Conservation (phyloP, 2,888 invertebrate species). For the Acanthoscelides obtectus region DNA sequence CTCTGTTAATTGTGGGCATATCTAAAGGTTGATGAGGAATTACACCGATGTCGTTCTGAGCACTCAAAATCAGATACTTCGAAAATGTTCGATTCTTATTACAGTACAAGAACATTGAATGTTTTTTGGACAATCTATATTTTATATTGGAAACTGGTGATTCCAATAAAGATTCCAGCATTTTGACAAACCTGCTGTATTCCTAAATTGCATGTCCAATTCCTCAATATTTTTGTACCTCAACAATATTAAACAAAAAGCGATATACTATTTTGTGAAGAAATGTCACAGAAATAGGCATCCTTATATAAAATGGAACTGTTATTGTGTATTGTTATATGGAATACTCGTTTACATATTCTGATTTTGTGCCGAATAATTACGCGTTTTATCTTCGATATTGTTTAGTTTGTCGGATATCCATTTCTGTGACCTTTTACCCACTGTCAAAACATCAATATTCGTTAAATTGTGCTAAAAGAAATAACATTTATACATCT, state of each 20-base stretch:
- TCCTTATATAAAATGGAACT: no score
- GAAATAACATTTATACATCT: background rate
- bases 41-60: constrained; percentile 3
- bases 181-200: no score
- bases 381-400: no score
- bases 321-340: no score
- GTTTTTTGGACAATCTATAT: background rate
- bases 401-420: background rate
- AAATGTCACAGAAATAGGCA: background rate
- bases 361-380: no score
- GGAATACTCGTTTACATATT: no score
- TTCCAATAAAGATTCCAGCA: no score
- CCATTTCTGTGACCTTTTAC: background rate
- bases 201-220: no score
- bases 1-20: no score
- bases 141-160: no score
- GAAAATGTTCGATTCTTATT: background rate
- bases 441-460: background rate
- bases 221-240: background rate
- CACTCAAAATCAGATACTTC: background rate
- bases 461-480: background rate
- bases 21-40: no score
- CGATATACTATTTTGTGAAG: background rate
- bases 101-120: background rate
- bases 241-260: background rate